Evolutionary conservation across 2,888 invertebrate genomes (phyloP).

Genomic region (Formica aserva): DNA sequence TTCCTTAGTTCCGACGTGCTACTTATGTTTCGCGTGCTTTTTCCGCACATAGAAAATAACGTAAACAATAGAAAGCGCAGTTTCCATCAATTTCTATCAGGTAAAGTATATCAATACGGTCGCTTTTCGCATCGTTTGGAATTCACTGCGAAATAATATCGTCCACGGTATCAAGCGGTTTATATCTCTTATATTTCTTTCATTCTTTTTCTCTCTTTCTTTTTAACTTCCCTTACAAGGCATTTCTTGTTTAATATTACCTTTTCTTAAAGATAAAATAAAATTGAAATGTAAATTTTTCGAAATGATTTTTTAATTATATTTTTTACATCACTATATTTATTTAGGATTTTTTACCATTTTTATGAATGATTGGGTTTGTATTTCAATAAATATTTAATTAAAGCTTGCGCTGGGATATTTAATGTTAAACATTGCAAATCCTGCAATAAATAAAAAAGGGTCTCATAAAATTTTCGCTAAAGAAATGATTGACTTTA

Average conservation of each 20-base stretch:
- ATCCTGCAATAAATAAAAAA: not conserved
- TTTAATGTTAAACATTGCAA: slow-evolving; percentile 3
- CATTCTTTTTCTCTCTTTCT: not conserved
- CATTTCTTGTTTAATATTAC: not conserved
- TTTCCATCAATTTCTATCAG: slow-evolving; percentile 14
- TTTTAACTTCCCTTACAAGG: not conserved
- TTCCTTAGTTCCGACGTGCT: slow-evolving; percentile 7
- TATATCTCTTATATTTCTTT: slow-evolving; percentile 22
- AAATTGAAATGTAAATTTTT: not conserved
- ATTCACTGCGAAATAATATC: slow-evolving; percentile 28
- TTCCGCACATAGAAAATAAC: not conserved
- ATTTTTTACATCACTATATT: not conserved
- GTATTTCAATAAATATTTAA: not conserved
- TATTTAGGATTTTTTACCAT: not conserved
- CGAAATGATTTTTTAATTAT: not conserved
- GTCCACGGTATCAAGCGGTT: not conserved
- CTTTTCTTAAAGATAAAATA: not conserved
- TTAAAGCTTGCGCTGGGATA: not conserved
- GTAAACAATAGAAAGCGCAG: not conserved
- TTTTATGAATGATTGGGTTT: not conserved
- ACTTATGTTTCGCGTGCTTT: slow-evolving; percentile 15
- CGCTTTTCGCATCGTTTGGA: slow-evolving; percentile 6
- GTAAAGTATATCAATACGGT: not conserved
- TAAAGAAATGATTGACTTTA: not conserved
- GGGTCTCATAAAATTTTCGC: not conserved